Conservation (phyloP, 2,888 invertebrate genomes). For the Hemicrepidius hirtus region DNA sequence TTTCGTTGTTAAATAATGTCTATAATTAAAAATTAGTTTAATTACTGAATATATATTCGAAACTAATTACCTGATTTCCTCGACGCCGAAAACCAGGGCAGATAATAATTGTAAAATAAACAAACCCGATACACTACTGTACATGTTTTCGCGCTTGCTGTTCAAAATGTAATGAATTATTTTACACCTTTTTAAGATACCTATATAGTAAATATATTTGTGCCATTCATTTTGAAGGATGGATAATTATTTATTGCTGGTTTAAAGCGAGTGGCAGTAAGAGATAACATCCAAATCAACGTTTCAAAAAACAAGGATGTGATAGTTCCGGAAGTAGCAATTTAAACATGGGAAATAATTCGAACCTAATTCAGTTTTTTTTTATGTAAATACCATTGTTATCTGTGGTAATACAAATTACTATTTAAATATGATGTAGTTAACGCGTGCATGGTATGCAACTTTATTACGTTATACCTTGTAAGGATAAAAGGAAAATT, state of each 20-base stretch:
- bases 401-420: constrained; percentile 1
- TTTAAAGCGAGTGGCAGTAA: constrained; percentile 5
- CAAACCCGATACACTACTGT: constrained; percentile 25
- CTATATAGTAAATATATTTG: constrained; percentile 37
- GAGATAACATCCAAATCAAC: not conserved
- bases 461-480: not conserved
- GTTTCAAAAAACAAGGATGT: constrained; percentile 4
- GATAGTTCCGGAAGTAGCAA: constrained; percentile 17
- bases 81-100: constrained; percentile 6
- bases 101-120: constrained; percentile 16
- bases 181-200: constrained; percentile 37
- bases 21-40: too few species aligned
- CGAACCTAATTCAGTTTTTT: constrained; percentile 9
- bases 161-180: constrained; percentile 42
- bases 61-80: constrained; percentile 20
- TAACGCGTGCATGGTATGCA: not conserved
- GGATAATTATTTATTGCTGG: constrained; percentile 27
- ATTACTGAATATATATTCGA: too few species aligned
- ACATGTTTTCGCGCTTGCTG: constrained; percentile 41
- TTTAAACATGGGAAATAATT: constrained; percentile 30
- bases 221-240: constrained; percentile 39
- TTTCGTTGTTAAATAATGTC: too few species aligned
- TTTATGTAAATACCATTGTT: constrained; percentile 15
- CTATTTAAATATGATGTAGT: constrained; percentile 1
- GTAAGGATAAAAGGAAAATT: too few species aligned